phyloP scores from a whole-genome alignment of 1,140 invertebrate genomes.

The Rhagoletis zephyria region DNA sequence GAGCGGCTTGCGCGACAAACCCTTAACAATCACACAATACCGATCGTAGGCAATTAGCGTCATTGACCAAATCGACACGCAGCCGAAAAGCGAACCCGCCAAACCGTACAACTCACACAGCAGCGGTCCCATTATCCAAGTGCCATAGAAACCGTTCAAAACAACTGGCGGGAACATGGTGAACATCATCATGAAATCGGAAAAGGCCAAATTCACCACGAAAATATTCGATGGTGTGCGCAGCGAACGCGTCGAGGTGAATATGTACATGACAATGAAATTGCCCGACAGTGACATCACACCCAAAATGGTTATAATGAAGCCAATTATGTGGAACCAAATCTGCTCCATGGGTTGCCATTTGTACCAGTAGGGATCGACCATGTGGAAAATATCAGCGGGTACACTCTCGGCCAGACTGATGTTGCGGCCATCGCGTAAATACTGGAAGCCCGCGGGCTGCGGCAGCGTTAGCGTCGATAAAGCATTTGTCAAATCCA shows the following conservation, averaged over 20 bases:
- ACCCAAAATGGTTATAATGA: conserved; percentile 83
- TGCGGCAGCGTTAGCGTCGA: not conserved
- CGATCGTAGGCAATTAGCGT: conserved; percentile 86
- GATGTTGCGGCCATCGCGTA: conserved; percentile 75
- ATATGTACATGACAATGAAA: conserved; percentile 87
- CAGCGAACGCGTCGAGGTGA: conserved; percentile 82
- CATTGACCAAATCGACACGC: conserved; percentile 88
- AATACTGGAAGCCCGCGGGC: conserved; percentile 53
- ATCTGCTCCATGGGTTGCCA: conserved; percentile 84
- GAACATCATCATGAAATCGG: conserved; percentile 86
- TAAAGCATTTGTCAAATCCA: not conserved
- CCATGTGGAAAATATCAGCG: conserved; percentile 82
- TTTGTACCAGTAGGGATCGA: conserved; percentile 83
- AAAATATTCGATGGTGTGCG: conserved; percentile 86
- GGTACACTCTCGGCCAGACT: conserved; percentile 84
- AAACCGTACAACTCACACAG: conserved; percentile 86
- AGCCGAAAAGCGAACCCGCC: conserved; percentile 85
- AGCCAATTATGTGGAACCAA: conserved; percentile 85
- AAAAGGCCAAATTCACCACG: conserved; percentile 87
- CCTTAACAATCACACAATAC: conserved; percentile 89
- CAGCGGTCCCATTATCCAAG: conserved; percentile 82
- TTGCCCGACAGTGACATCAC: conserved; percentile 83
- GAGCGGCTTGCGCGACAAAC: conserved; percentile 81
- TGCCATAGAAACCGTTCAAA: conserved; percentile 85
- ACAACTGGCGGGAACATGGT: conserved; percentile 84